Percentiles rank a stretch among this genome's conserved stretches.
Evolutionary conservation across 23 tunicate genomes (phyloP).

Genomic region (Ascidia mentula): DNA sequence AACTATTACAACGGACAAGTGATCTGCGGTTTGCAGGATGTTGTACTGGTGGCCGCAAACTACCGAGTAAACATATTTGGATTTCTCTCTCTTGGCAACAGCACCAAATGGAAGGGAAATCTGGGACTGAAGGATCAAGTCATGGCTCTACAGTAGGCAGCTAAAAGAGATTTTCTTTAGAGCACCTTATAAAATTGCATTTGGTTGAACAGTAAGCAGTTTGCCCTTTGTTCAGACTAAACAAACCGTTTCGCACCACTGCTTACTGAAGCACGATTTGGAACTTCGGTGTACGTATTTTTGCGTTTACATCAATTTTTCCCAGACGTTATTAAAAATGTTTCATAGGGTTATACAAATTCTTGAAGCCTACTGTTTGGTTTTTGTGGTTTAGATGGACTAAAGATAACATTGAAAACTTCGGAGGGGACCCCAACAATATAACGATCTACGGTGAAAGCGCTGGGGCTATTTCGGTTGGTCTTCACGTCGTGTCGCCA

Average conservation of each 20-base stretch:
- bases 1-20: conserved; percentile 12
- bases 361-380: too few species aligned
- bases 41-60: conserved; percentile 28
- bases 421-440: conserved; percentile 32
- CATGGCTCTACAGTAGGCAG: conserved; percentile 19
- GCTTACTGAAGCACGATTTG: too few species aligned
- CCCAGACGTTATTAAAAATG: too few species aligned
- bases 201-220: too few species aligned
- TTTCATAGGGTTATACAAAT: too few species aligned
- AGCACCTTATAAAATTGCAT: too few species aligned
- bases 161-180: not conserved
- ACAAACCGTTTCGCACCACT: too few species aligned
- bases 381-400: conserved; percentile 37
- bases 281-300: too few species aligned
- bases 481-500: conserved; percentile 16
- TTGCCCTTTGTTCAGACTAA: too few species aligned
- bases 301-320: too few species aligned
- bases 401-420: conserved; percentile 21
- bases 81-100: conserved; percentile 1
- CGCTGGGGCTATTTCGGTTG: conserved; percentile 34
- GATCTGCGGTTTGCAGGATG: conserved; percentile 18
- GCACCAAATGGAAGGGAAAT: conserved; percentile 15
- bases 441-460: conserved; percentile 47
- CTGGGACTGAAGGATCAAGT: conserved; percentile 30
- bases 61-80: conserved; percentile 30